Base-by-base conservation (phyloP, 2,797 vertebrate genomes). In the Fundulus diaphanus region DNA sequence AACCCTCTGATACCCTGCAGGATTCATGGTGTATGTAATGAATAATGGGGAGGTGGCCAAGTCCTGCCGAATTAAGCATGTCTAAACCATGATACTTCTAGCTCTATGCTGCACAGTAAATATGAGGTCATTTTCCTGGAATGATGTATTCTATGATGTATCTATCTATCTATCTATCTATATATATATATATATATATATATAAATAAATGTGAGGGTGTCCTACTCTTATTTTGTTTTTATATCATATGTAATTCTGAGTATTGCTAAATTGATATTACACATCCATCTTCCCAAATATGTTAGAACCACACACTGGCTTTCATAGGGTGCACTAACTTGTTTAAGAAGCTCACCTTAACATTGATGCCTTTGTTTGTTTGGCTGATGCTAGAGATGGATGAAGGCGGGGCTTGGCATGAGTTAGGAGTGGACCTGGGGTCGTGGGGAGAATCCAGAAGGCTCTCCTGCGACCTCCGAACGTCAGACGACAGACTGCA, bases 311-410 rank as follows among this genome's bases (percentile, higher is more conserved):
- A 44, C 37, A 66, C 2, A n/a, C 42, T 7, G 7, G 9, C n/a
- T 66, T 63, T 44, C 0, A 1, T 27, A 66, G 24, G 37, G 7
- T 9, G 5, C 12, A 35, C 61, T 59, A 20, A 33, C 6, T 15
- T 22, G 48, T 24, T 65, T n/a, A 40, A 59, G 7, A 33, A 2
- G 68, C 87, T 33, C 69, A 94, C 93, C 92, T 94, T 99, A 51
- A 99, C 97, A 77, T 99, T 99, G 90, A 99, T 99, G 92, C 98
- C 98, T 95, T 99, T 99, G 90, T 96, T 98, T 75, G 94, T 90
- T 90, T 99, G 98, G 90, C 97, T 99, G 89, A 99, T 98, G 92
- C 98, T 99, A 80, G 97, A 97, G 94, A 99, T 98, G 0, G 98
- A 98, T 0, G 97, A 95, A 15, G 97, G 95, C 0, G 97, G 97